Percentiles rank a stretch among this genome's conserved stretches.
phyloP scores from a whole-genome alignment of 2,113 vertebrate species.

The Potamarius usumacintae region DNA sequence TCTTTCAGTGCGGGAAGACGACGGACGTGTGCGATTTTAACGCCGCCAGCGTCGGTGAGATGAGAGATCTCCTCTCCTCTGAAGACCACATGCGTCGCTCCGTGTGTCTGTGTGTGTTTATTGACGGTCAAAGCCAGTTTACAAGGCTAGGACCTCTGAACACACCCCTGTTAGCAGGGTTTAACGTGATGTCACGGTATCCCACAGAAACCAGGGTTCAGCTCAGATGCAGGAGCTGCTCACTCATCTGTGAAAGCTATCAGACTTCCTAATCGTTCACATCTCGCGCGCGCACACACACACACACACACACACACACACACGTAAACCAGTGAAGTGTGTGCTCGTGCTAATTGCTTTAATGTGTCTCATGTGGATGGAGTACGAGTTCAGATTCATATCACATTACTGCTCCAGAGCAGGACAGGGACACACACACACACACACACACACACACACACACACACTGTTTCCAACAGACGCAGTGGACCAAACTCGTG shows the following conservation, averaged over 20 bases:
- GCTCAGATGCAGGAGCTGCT: slow-evolving; percentile 18
- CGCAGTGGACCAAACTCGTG: not conserved
- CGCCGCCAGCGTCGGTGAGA: slow-evolving; percentile 43
- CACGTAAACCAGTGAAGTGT: not conserved
- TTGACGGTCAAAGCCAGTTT: not conserved
- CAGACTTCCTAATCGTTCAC: slow-evolving; percentile 41
- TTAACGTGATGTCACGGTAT: slow-evolving; percentile 42
- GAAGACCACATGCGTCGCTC: not conserved
- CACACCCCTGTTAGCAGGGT: not conserved
- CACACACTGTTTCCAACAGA: not conserved
- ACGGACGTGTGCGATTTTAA: slow-evolving; percentile 42
- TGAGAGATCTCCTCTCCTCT: not conserved
- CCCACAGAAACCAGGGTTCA: slow-evolving; percentile 23
- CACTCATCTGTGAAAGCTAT: slow-evolving; percentile 65
- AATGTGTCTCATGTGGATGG: not conserved
- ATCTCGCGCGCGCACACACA: slow-evolving; percentile 25
- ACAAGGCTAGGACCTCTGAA: slow-evolving; percentile 1
- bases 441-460: not conserved
- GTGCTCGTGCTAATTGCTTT: not conserved
- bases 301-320: not conserved
- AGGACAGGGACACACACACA: not conserved
- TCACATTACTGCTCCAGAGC: not conserved
- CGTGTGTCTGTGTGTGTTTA: slow-evolving; percentile 8
- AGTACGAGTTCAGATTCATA: not conserved
- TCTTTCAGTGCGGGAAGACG: slow-evolving; percentile 52